Evolutionary conservation across 1,140 invertebrate species (phyloP), one percentile per base, ranked within the genome.

Genomic region (Drosophila sucinea): DNA sequence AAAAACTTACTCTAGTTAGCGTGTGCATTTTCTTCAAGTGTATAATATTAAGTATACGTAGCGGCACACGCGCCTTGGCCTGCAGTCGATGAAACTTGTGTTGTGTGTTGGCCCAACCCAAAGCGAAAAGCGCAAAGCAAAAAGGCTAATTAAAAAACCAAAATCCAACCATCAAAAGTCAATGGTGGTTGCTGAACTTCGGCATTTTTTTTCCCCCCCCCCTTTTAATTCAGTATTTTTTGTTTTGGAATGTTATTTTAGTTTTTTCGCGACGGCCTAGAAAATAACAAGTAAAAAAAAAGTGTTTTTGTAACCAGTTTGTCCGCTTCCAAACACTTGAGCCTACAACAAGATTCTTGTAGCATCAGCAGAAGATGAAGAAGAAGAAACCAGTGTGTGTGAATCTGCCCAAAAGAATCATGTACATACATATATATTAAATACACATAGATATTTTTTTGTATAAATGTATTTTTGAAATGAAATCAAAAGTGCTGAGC

Each of bases 261-360:
- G 23, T 51, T 51, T 27, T 27, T 17, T 17, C 17, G 17, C 44
- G 44, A 75, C 73, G 79, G 76, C 77, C 83, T 83, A 89, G 83
- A 89, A 79, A 83, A 66, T 56, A 57, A 67, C 70, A 57, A 61
- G 63, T 72, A 70, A 82, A 86, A 85, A 79, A 79, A 78, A 79
- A 17, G 17, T 0, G 17, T 17, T 86, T 85, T 85, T 60, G 58
- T 58, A 58, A 58, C 56, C 56, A 35, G 56, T 58, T 58, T 63
- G 25, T 63, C 11, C 25, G 40, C 38, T 17, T 40, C 60, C 66
- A 61, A 61, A 81, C 77, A 81, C 83, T 77, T 73, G 65, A 87
- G 84, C 83, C 84, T 87, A 89, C 79, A 83, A 89, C 79, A 83
- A 87, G 67, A 86, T 86, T 89, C 83, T 85, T 81, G 56, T 51